These are phyloP conservation scores for Menura novaehollandiae DNA, from an alignment of 2,113 vertebrate genomes.

Conservation along the genomic window DNA sequence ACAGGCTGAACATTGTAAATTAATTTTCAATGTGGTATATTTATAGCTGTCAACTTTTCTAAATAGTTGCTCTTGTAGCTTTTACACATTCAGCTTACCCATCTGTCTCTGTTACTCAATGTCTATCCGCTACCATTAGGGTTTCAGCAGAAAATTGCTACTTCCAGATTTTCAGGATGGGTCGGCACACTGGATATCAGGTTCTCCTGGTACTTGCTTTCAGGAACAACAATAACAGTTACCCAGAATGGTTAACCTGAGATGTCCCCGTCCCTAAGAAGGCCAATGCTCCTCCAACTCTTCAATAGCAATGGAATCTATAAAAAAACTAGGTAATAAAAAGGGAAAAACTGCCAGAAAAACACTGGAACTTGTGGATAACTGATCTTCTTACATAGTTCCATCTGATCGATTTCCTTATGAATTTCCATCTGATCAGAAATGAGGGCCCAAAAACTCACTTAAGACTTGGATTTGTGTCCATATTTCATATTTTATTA, in stretches of 20 bases:
- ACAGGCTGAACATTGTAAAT: constrained; percentile 33
- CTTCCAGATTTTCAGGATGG: not conserved
- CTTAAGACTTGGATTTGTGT: not conserved
- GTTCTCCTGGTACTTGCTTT: not conserved
- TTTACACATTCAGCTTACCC: not conserved
- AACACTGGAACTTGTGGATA: not conserved
- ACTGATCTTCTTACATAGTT: not conserved
- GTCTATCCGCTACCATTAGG: not conserved
- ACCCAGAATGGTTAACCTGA: not conserved
- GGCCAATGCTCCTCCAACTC: not conserved
- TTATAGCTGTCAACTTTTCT: constrained; percentile 25
- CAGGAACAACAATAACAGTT: not conserved
- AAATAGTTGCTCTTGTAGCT: constrained; percentile 7
- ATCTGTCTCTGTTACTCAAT: not conserved
- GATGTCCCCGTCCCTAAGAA: not conserved
- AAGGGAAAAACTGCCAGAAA: not conserved
- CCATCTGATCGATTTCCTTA: not conserved
- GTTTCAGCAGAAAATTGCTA: not conserved
- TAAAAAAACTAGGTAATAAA: not conserved
- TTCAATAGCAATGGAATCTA: not conserved
- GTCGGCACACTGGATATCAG: not conserved
- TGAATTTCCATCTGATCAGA: not conserved
- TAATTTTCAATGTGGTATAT: constrained; percentile 46
- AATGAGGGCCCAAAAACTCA: not conserved
- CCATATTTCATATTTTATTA: not conserved